Percentiles rank a stretch among this genome's conserved stretches.
phyloP scores from a whole-genome alignment of 2,113 vertebrate genomes.

The Spea multiplicata region DNA sequence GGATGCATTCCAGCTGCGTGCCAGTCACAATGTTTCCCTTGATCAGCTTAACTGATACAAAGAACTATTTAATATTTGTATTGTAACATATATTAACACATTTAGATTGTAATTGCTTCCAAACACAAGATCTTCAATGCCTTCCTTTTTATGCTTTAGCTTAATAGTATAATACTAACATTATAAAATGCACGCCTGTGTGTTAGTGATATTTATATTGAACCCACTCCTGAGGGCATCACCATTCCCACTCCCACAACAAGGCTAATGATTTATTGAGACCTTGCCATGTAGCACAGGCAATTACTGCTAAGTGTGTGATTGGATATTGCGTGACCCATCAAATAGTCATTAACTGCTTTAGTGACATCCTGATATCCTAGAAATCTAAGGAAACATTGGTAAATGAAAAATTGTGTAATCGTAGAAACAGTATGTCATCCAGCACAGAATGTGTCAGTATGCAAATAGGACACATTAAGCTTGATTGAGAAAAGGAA shows the following conservation, averaged over 20 bases:
- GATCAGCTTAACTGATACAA: too few relatives aligned
- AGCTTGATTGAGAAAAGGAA: neutral
- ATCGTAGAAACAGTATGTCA: slow-evolving; percentile 3
- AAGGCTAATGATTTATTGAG: slow-evolving; percentile 35
- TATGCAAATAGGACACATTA: neutral
- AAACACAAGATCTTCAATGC: slow-evolving; percentile 3
- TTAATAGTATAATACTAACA: slow-evolving; percentile 19
- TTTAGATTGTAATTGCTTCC: slow-evolving; percentile 17
- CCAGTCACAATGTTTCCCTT: too few relatives aligned
- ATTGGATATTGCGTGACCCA: slow-evolving; percentile 36
- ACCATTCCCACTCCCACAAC: slow-evolving; percentile 30
- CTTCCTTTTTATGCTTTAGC: slow-evolving; percentile 15
- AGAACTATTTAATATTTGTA: neutral
- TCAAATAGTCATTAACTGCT: slow-evolving; percentile 32
- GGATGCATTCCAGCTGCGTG: too few relatives aligned
- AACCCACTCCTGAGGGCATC: slow-evolving; percentile 6
- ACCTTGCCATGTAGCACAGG: slow-evolving; percentile 6
- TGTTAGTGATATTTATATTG: slow-evolving; percentile 23
- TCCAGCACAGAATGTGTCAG: neutral
- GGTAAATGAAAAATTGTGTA: slow-evolving; percentile 29
- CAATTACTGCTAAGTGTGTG: slow-evolving; percentile 32
- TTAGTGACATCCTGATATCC: slow-evolving; percentile 28
- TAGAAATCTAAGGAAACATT: slow-evolving; percentile 15
- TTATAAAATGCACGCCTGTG: slow-evolving; percentile 1
- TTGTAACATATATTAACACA: neutral